Conservation (phyloP, 2,113 vertebrate genomes). For the Dasyurus viverrinus region DNA sequence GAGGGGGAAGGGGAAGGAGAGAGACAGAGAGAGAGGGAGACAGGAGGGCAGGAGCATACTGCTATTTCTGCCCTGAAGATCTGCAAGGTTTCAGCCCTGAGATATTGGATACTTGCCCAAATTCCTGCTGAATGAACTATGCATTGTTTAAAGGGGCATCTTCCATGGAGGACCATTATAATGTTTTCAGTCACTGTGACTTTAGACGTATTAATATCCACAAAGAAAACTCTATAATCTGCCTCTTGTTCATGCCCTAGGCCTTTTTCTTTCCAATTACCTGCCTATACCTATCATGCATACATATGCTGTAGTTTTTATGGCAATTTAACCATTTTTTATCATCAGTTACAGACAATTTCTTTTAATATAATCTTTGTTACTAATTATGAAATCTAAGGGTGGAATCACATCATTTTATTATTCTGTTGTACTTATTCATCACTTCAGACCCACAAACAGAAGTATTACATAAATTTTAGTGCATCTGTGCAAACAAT, state of each 20-base stretch:
- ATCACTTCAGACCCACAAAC: conserved; percentile 54
- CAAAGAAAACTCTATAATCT: background rate
- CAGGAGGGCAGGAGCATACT: background rate
- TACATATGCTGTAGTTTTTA: background rate
- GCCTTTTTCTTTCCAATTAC: background rate
- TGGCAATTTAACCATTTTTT: conserved; percentile 4
- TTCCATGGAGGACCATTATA: background rate
- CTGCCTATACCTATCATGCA: background rate
- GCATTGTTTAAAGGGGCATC: background rate
- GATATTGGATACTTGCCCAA: background rate
- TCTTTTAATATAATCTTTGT: background rate
- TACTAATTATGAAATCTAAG: conserved; percentile 27
- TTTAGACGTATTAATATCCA: background rate
- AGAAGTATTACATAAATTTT: conserved; percentile 40
- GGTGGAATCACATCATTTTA: conserved; percentile 19
- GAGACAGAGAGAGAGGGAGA: too few relatives aligned
- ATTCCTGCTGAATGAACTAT: background rate
- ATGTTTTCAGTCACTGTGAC: background rate
- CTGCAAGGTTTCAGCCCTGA: background rate
- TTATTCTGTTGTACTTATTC: conserved; percentile 67
- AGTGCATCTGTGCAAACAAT: conserved; percentile 50
- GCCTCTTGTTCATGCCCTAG: background rate
- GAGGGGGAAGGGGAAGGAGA: too few relatives aligned
- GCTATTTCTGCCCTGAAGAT: background rate
- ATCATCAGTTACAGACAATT: conserved; percentile 6